Evolutionary conservation across 2,797 vertebrate species (phyloP).

Genomic region (Calcarius lapponicus): DNA sequence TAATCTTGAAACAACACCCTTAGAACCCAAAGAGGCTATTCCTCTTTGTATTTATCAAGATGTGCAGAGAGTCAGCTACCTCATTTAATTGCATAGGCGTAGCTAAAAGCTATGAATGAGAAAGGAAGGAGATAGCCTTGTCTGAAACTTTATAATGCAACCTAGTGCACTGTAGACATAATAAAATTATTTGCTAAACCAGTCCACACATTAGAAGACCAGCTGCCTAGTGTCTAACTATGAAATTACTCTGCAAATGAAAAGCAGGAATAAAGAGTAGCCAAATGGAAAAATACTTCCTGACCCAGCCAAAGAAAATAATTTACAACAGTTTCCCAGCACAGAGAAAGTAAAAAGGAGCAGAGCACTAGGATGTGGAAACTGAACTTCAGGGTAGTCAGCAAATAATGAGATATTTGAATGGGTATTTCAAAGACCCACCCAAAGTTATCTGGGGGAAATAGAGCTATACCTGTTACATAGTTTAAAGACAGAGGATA

Average conservation of each 20-base stretch:
- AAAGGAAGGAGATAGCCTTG: constrained; percentile 24
- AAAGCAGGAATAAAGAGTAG: constrained; percentile 68
- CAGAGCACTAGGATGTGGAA: not conserved
- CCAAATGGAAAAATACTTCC: constrained; percentile 66
- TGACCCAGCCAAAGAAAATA: constrained; percentile 50
- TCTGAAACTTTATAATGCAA: constrained; percentile 65
- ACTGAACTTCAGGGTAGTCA: not conserved
- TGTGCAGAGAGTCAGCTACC: not conserved
- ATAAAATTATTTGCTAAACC: constrained; percentile 64
- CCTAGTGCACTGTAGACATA: constrained; percentile 55
- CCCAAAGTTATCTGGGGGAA: not conserved
- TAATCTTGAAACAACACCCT: not conserved
- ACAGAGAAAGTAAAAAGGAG: not conserved
- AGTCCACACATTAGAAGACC: constrained; percentile 66
- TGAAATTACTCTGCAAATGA: constrained; percentile 57
- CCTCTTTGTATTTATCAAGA: constrained; percentile 4
- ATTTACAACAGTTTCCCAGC: constrained; percentile 28
- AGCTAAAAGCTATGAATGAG: constrained; percentile 42
- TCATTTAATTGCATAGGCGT: not conserved
- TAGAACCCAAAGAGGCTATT: not conserved
- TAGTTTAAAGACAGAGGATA: not conserved
- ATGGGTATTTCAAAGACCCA: not conserved
- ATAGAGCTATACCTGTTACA: not conserved
- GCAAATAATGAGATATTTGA: not conserved
- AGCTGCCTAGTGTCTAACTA: constrained; percentile 61